These are phyloP conservation scores for Eidolon helvum DNA, from an alignment of 2,113 vertebrate species.

Conservation along the genomic window DNA sequence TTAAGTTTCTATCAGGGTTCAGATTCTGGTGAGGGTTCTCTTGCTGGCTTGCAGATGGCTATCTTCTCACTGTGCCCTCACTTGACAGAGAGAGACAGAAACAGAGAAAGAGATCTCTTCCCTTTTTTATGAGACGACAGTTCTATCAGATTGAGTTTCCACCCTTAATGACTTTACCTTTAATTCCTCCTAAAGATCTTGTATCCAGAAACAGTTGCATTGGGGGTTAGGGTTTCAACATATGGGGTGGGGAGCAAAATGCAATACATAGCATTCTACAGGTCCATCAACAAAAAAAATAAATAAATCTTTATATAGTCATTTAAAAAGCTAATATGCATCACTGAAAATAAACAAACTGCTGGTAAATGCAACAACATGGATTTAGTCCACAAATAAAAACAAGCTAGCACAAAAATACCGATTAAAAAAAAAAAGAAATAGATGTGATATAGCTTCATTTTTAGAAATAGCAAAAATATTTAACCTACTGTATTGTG, in stretches of 20 bases:
- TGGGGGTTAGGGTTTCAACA: not conserved
- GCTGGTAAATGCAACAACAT: not conserved
- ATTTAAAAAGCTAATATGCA: not conserved
- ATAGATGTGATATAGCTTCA: not conserved
- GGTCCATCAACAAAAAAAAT: not conserved
- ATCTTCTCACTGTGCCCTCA: not conserved
- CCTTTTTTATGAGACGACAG: not conserved
- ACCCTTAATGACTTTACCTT: not conserved
- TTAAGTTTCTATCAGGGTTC: not conserved
- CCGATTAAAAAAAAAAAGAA: not conserved
- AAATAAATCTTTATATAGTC: not conserved
- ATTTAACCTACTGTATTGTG: not conserved
- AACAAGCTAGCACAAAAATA: not conserved
- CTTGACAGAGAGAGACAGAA: not conserved
- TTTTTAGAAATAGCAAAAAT: not conserved
- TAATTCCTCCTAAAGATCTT: not conserved
- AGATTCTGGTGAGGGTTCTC: not conserved
- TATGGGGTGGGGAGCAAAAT: fast-evolving
- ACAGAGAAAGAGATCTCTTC: no score
- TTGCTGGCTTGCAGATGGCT: not conserved
- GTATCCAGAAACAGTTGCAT: not conserved
- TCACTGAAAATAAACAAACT: not conserved
- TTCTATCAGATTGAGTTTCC: not conserved
- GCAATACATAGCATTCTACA: not conserved
- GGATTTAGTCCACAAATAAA: not conserved